Conservation (phyloP, 2,797 vertebrate genomes). For the Labroides dimidiatus region DNA sequence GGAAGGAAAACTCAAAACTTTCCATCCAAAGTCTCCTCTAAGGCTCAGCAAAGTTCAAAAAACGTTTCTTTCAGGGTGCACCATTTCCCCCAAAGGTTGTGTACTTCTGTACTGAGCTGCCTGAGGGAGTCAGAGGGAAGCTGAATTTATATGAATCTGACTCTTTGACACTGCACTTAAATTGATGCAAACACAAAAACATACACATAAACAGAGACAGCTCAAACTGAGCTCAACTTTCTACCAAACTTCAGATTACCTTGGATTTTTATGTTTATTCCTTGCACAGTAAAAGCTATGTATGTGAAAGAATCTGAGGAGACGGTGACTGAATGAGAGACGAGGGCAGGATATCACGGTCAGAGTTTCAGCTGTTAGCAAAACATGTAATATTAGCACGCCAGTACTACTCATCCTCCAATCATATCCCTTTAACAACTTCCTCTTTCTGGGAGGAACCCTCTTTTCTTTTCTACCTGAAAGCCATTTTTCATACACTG, state of each 20-base stretch:
- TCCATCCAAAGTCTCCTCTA: constrained; percentile 18
- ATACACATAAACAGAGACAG: constrained; percentile 9
- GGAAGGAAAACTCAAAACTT: constrained; percentile 19
- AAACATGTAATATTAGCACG: constrained; percentile 41
- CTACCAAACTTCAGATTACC: constrained; percentile 32
- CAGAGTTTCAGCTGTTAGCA: constrained; percentile 24
- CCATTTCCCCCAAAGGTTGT: constrained; percentile 43
- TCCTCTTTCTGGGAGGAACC: constrained; percentile 22
- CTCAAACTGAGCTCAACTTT: constrained; percentile 46
- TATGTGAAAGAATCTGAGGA: constrained; percentile 1
- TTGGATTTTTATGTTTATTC: constrained; percentile 4
- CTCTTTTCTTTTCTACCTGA: constrained; percentile 27
- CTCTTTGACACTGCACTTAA: constrained; percentile 58
- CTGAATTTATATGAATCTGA: constrained; percentile 59
- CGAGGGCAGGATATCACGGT: constrained; percentile 25
- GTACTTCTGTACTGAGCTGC: constrained; percentile 56
- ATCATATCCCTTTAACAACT: constrained; percentile 23
- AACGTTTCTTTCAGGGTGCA: background rate
- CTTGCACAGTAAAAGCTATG: background rate
- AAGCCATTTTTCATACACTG: too few relatives aligned
- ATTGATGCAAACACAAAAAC: constrained; percentile 37
- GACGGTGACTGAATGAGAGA: constrained; percentile 16
- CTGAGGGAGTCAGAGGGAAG: constrained; percentile 59
- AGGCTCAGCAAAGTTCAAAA: constrained; percentile 49
- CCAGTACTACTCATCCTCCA: constrained; percentile 21